A percentile compares a stretch with the other conserved stretches of the same genome.
phyloP scores from a whole-genome alignment of 30 jellyfish, hydroid and myxozoan species.

The Aurelia aurita region DNA sequence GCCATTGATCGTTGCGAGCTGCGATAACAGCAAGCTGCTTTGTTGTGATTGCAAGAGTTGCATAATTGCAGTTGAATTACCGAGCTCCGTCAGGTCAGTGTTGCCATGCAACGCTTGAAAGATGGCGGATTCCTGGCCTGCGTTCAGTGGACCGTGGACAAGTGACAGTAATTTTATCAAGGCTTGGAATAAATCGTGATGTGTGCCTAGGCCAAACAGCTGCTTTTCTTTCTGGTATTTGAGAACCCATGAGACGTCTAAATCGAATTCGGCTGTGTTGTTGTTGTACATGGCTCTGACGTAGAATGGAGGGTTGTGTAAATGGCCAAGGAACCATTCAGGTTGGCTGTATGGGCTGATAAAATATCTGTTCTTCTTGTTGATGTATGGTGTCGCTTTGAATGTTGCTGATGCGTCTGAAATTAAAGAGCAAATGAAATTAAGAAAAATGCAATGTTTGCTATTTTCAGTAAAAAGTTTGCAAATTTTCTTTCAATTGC shows the following conservation, averaged over 20 bases:
- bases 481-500: too few relatives aligned
- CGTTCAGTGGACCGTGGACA: constrained; percentile 54
- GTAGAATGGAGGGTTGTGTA: constrained; percentile 81
- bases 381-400: constrained; percentile 44
- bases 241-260: constrained; percentile 64
- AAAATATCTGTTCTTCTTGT: constrained; percentile 49
- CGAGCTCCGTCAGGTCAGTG: constrained; percentile 50
- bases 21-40: constrained; percentile 46
- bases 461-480: not conserved
- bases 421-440: not conserved
- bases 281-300: constrained; percentile 74
- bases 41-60: constrained; percentile 59
- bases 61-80: constrained; percentile 60
- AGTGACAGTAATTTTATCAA: constrained; percentile 53
- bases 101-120: constrained; percentile 67
- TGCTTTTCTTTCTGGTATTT: constrained; percentile 41
- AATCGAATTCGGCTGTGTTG: constrained; percentile 76
- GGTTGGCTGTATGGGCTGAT: constrained; percentile 64
- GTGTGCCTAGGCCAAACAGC: constrained; percentile 50
- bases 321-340: constrained; percentile 75
- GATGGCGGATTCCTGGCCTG: constrained; percentile 62
- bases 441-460: not conserved
- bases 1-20: constrained; percentile 72
- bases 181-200: constrained; percentile 64
- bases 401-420: constrained; percentile 75